A percentile compares a stretch with the other conserved stretches of the same genome.
Conservation (phyloP, 2,888 invertebrate genomes). For the Nomada flava region DNA sequence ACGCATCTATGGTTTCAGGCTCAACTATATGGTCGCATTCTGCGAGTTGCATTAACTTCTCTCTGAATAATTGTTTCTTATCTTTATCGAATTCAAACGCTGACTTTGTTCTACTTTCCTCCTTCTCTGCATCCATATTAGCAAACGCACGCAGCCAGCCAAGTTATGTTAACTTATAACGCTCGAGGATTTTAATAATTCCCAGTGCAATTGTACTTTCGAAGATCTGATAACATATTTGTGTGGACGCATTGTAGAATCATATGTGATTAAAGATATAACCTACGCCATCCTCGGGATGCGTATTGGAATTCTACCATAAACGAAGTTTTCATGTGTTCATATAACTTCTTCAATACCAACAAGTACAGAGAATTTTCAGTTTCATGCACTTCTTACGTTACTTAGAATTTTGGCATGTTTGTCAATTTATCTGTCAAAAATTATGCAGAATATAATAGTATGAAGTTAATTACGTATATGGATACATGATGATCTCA, state of each 20-base stretch:
- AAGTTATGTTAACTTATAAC: neutral
- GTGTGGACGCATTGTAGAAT: neutral
- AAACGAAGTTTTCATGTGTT: neutral
- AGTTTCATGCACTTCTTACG: neutral
- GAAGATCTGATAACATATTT: neutral
- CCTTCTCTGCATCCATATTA: conserved; percentile 18
- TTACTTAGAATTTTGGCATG: conserved; percentile 36
- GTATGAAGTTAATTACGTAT: conserved; percentile 3
- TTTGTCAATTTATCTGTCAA: neutral
- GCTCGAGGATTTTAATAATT: neutral
- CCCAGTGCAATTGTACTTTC: neutral
- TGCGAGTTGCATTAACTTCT: conserved; percentile 67
- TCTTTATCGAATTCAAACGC: conserved; percentile 38
- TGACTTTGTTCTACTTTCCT: neutral
- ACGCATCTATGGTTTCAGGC: conserved; percentile 65
- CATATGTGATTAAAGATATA: neutral
- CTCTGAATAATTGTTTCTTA: conserved; percentile 29
- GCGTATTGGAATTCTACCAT: neutral
- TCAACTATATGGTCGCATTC: conserved; percentile 73
- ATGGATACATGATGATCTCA: neutral
- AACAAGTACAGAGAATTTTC: neutral
- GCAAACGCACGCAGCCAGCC: neutral
- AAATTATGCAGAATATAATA: neutral
- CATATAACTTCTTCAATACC: neutral
- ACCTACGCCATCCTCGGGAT: neutral